These are phyloP conservation scores for Porites evermanni DNA, from an alignment of 92 coral and sea anemone genomes.

Conservation along the genomic window DNA sequence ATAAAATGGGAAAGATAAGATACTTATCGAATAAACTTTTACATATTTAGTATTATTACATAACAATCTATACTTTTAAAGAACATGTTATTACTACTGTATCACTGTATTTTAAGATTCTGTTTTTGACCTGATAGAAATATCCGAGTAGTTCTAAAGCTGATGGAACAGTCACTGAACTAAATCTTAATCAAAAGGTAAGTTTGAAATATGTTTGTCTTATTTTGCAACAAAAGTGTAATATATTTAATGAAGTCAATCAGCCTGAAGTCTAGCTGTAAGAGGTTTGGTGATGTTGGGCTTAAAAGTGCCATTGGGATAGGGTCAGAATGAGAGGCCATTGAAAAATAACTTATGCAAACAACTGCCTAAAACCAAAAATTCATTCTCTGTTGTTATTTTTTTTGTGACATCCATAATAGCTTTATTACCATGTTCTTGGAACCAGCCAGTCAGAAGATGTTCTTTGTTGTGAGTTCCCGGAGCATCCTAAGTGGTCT, in stretches of 20 bases:
- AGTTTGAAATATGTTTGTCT: neutral
- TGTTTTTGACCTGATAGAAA: constrained; percentile 47
- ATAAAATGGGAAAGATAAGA: no score
- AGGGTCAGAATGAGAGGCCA: no score
- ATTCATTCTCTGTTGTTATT: neutral
- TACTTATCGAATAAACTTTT: no score
- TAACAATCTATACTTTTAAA: no score
- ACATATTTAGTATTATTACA: no score
- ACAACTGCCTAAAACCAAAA: no score
- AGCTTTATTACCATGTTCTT: constrained; percentile 90
- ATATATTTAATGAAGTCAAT: neutral
- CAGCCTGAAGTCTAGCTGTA: neutral
- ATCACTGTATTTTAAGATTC: neutral
- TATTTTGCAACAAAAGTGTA: no score
- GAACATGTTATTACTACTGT: no score
- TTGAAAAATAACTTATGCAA: no score
- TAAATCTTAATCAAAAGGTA: constrained; percentile 92
- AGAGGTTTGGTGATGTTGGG: no score
- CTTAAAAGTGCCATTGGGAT: no score
- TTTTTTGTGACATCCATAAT: neutral
- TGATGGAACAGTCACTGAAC: constrained; percentile 96
- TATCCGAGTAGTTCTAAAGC: constrained; percentile 84
- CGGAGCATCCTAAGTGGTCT: constrained; percentile 94
- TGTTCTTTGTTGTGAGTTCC: constrained; percentile 94
- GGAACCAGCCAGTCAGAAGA: constrained; percentile 92